Evolutionary conservation across 2,113 vertebrate genomes (phyloP).

Genomic region (Galeopterus variegatus): DNA sequence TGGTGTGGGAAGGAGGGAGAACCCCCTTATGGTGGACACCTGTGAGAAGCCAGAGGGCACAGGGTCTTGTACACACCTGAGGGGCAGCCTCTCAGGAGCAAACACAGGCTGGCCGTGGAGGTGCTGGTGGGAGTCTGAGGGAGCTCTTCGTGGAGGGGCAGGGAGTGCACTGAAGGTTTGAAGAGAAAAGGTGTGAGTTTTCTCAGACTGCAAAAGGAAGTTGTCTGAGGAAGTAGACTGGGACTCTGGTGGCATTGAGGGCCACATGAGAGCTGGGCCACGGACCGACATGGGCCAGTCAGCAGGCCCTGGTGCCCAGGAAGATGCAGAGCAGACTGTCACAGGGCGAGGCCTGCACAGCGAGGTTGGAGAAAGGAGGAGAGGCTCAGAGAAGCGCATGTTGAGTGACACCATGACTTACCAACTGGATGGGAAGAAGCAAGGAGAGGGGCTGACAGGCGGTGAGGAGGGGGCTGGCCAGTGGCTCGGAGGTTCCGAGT

Average conservation of each 20-base stretch:
- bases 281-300: too few species aligned
- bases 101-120: too few species aligned
- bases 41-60: background rate
- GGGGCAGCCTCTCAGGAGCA: background rate
- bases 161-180: background rate
- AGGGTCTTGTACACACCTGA: background rate
- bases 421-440: background rate
- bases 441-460: background rate
- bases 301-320: background rate
- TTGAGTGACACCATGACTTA: background rate
- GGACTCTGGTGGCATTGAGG: background rate
- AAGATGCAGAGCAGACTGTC: background rate
- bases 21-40: background rate
- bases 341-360: background rate
- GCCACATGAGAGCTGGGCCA: accelerated
- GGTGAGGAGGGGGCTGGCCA: background rate
- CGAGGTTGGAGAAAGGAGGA: too few species aligned
- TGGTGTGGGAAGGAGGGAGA: background rate
- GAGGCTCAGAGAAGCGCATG: background rate
- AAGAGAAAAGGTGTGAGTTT: background rate
- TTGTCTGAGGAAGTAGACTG: background rate
- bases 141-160: background rate
- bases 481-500: background rate
- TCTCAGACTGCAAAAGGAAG: background rate
- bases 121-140: too few species aligned